A percentile compares a stretch with the other conserved stretches of the same genome.
phyloP scores from a whole-genome alignment of 2,888 invertebrate species.

The Acrobasis repandana region DNA sequence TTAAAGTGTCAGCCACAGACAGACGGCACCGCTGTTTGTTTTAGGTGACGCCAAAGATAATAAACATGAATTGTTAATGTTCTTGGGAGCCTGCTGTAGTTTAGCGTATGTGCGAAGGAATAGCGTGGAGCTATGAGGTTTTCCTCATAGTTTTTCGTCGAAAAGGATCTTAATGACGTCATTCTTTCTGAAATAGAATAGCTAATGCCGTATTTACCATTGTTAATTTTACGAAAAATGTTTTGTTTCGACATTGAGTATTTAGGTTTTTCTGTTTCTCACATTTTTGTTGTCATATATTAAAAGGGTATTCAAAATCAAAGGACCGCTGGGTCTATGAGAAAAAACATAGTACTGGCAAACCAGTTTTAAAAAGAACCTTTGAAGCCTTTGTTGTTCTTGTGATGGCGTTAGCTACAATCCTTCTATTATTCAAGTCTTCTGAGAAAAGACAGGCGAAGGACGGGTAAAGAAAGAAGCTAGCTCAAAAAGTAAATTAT shows the following conservation, averaged over 20 bases:
- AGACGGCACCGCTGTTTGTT: slow-evolving; percentile 10
- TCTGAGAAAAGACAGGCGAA: not conserved
- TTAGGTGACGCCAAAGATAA: slow-evolving; percentile 12
- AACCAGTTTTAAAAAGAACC: not conserved
- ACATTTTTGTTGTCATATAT: no score
- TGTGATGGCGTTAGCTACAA: not conserved
- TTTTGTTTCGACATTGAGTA: no score
- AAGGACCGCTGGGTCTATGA: not conserved
- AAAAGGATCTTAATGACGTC: not conserved
- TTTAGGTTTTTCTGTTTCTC: no score
- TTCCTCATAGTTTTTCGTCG: slow-evolving; percentile 5
- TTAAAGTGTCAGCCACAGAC: slow-evolving; percentile 5
- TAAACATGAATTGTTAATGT: slow-evolving; percentile 14
- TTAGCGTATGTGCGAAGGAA: not conserved
- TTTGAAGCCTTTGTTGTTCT: not conserved
- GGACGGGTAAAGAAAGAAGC: not conserved
- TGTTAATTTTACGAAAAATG: not conserved
- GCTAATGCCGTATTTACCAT: not conserved
- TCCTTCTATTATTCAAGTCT: not conserved
- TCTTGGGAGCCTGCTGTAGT: not conserved
- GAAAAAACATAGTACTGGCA: not conserved
- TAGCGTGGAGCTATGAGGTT: not conserved
- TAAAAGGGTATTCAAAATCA: not conserved
- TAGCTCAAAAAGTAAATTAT: not conserved
- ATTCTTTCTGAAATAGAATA: not conserved